Percentiles rank a stretch among this genome's conserved stretches.
Conservation (phyloP, 2,113 vertebrate genomes). For the Fulica atra region DNA sequence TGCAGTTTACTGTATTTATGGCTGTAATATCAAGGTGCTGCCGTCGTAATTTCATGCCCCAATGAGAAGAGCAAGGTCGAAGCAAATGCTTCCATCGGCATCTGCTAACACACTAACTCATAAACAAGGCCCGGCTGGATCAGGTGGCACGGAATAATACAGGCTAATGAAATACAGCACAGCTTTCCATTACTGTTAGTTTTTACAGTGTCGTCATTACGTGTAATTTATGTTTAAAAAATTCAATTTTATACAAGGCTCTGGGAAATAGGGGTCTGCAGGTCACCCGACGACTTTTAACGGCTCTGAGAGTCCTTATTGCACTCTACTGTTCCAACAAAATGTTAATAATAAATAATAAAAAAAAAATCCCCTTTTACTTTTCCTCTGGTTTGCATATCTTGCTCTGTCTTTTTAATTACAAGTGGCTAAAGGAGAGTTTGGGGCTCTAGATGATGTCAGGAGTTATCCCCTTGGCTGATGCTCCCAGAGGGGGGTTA, state of each 20-base stretch:
- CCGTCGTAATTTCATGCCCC: conserved; percentile 99
- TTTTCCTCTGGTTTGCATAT: conserved; percentile 54
- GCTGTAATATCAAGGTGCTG: conserved; percentile 99
- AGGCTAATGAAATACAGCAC: conserved; percentile 99
- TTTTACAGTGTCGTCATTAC: conserved; percentile 99
- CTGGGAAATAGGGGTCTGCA: conserved; percentile 94
- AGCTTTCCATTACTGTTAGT: conserved; percentile 99
- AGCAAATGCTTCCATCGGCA: conserved; percentile 99
- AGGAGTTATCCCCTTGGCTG: conserved; percentile 44
- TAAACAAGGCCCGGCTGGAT: conserved; percentile 99
- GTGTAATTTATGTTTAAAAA: conserved; percentile 99
- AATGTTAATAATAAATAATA: conserved; percentile 79
- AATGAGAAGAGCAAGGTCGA: conserved; percentile 99
- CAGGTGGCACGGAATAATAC: conserved; percentile 99
- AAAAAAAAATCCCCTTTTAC: conserved; percentile 58
- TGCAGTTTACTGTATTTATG: conserved; percentile 99
- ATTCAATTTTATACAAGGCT: conserved; percentile 97
- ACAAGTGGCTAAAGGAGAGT: conserved; percentile 15
- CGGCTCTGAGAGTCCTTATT: conserved; percentile 79
- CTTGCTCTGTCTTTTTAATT: conserved; percentile 63
- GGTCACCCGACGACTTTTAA: conserved; percentile 97
- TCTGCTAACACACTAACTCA: conserved; percentile 99
- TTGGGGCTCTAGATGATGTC: background rate
- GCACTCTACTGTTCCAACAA: conserved; percentile 75
- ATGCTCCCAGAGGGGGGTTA: conserved; percentile 56